Base-by-base conservation (phyloP, 2,113 vertebrate species). In the Chaetorhynchus papuensis region DNA sequence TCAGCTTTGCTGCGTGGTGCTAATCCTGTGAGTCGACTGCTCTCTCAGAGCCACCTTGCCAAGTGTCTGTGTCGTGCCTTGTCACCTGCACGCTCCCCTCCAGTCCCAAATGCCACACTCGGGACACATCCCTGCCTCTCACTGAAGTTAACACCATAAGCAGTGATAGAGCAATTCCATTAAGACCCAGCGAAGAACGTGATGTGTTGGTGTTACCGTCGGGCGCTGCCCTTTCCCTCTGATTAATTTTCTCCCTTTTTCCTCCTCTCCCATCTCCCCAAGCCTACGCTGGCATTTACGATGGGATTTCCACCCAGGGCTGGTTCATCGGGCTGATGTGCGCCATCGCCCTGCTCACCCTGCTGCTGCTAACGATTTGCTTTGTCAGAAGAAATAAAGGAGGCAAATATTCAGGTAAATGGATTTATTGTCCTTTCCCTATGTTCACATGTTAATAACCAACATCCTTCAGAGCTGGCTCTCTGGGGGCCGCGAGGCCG, bases 291-390 rank as follows among this genome's bases (percentile, higher is more conserved):
- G 99, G 99, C 89, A 96, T 99, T 92, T 98, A 99, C 3, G 98
- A 98, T 31, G 98, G 98, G 95, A 98, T 99, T 94, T 98, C 99
- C 87, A 99, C 99, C 63, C 98, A 99, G 97, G 99, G 99, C 89
- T 99, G 99, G 99, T 99, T 99, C 94, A 99, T 99, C 89, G 99
- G 99, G 82, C 83, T 99, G 96, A 99, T 99, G 99, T 99, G 99
- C 10, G 99, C 99, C n/a, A 93, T 99, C 15, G 99, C 99, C 90
- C 96, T 99, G 42, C 99, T 99, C 93, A 99, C 99, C 4, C 98
- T 99, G 41, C 97, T 98, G 77, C 96, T 99, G 94, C 95, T 99
- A 52, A 98, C 99, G 7, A 88, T 99, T 81, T 99, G 99, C 98
- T 99, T 99, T 93, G 98, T 99, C 97, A 99, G 99, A 97, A 99